Percentiles rank a stretch among this genome's conserved stretches.
Evolutionary conservation across 2,888 invertebrate genomes (phyloP).

Genomic region (Hirtodrosophila alboralis): DNA sequence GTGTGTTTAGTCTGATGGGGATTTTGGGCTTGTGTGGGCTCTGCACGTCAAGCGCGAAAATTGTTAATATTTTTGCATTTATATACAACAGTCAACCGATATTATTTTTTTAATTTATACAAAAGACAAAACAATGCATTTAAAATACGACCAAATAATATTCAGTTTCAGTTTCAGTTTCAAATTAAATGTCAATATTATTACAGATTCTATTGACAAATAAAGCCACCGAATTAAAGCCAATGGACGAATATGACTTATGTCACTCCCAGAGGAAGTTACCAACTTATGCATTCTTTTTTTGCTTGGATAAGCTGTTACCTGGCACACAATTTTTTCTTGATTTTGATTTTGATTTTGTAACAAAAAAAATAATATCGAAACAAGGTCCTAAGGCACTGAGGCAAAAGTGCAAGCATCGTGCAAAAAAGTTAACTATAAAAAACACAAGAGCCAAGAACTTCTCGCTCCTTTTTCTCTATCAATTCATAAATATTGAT

Average conservation of each 20-base stretch:
- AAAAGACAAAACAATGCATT: slow-evolving; percentile 11
- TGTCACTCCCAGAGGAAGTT: slow-evolving; percentile 8
- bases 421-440: no score
- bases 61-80: slow-evolving; percentile 2
- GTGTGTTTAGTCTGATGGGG: slow-evolving; percentile 45
- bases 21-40: slow-evolving; percentile 26
- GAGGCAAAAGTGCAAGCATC: slow-evolving; percentile 11
- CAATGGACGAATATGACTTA: slow-evolving; percentile 1
- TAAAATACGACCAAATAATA: slow-evolving; percentile 2
- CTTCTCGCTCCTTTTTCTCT: no score
- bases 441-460: slow-evolving; percentile 2
- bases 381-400: slow-evolving; percentile 1
- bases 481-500: slow-evolving; percentile 55
- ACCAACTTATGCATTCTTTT: slow-evolving; percentile 6
- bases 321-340: slow-evolving; percentile 7
- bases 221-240: slow-evolving; percentile 4
- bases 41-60: slow-evolving; percentile 15
- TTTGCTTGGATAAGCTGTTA: slow-evolving; percentile 36
- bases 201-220: slow-evolving; percentile 23
- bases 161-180: no score
- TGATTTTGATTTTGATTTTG: slow-evolving; percentile 15
- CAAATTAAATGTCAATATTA: slow-evolving; percentile 23
- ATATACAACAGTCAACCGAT: slow-evolving; percentile 2
- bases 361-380: slow-evolving; percentile 29
- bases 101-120: slow-evolving; percentile 3